Evolutionary conservation across 2,113 vertebrate genomes (phyloP), one percentile per base, ranked within the genome.

Genomic region (Epinephelus moara): DNA sequence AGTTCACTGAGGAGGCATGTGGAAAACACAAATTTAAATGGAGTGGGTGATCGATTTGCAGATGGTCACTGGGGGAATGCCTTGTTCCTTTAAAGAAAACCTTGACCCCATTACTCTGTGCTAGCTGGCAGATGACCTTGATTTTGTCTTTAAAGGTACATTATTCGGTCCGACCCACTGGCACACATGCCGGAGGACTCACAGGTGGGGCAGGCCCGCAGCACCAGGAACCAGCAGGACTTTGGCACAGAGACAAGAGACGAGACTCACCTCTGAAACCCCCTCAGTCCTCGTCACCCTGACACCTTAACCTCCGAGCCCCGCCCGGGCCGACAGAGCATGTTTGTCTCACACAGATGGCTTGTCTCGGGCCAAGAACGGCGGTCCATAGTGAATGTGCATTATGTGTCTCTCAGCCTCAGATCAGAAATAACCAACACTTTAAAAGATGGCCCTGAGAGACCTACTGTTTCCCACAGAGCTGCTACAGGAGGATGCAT

Each of bases 81-180:
- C 4, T 5, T 37, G 33, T 37, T 37, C 33, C 33, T 37, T 14
- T 49, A 49, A 49, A 49, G 47, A 14, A 49, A 15, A 49, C 14
- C 49, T 50, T 7, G 21, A 23, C 21, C 21, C 10, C 18, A 1
- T 17, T 50, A 4, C 11, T 23, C 14, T 4, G n/a, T 27, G 19
- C 13, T 42, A 2, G 42, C 42, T 40, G 27, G 17, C 33, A 40
- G 69, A 25, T 75, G 2, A 72, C 13, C n/a, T 53, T 18, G 7
- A 25, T 56, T 49, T 30, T 68, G 70, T 75, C 59, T 56, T 3
- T 0, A 0, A 84, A 99, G 98, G 94, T 99, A 99, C 89, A 96
- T 99, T 84, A 99, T 99, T 90, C 97, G 98, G 40, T 97, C 97
- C 0, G 98, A 99, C 85, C 98, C 98, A 0, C 93, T 99, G 89